phyloP scores from a whole-genome alignment of 2,888 invertebrate genomes.

The Leptopilina syphax region DNA sequence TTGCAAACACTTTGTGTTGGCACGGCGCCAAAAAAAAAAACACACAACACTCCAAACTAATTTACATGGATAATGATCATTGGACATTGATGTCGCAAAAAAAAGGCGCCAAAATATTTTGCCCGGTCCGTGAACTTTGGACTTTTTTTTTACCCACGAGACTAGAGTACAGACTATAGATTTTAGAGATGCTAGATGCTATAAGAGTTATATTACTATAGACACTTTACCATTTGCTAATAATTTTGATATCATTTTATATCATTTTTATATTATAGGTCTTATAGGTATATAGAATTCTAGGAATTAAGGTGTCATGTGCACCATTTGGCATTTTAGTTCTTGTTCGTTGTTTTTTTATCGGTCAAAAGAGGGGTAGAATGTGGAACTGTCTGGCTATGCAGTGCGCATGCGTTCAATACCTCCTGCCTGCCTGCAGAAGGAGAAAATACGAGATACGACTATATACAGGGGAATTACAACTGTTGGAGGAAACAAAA shows the following conservation, averaged over 20 bases:
- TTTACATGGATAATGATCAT: no score
- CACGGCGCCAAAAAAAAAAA: no score
- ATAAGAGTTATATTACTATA: no score
- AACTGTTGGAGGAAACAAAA: conserved; percentile 49
- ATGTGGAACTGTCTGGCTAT: conserved; percentile 6
- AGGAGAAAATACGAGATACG: conserved; percentile 56
- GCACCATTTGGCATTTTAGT: conserved; percentile 3
- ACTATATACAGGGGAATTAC: conserved; percentile 65
- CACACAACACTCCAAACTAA: no score
- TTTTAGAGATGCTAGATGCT: no score
- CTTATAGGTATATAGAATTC: background rate
- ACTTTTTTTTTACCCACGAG: background rate
- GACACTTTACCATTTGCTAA: background rate
- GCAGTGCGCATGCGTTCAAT: conserved; percentile 59
- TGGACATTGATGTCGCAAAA: background rate
- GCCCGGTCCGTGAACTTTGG: background rate
- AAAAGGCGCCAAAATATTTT: conserved; percentile 3
- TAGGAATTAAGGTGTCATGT: background rate
- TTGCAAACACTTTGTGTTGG: background rate
- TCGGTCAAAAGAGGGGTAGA: conserved; percentile 26
- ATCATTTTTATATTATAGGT: no score
- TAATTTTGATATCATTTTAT: no score
- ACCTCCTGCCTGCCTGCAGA: conserved; percentile 45
- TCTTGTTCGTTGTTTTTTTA: background rate
- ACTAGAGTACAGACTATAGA: no score